Evolutionary conservation across 2,113 vertebrate genomes (phyloP).

Genomic region (Corvus moneduloides): DNA sequence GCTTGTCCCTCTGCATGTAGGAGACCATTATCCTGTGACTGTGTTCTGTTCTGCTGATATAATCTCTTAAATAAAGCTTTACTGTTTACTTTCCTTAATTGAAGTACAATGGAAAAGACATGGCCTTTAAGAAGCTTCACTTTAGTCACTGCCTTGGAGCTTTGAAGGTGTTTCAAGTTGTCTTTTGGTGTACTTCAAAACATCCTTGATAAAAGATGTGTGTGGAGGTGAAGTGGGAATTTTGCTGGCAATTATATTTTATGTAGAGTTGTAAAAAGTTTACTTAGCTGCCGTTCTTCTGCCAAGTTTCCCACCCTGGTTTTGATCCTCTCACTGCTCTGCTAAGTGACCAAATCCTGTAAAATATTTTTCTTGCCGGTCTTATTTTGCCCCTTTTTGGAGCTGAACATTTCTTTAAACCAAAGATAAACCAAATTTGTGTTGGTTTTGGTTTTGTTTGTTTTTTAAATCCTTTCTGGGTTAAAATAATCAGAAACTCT

Average conservation of each 20-base stretch:
- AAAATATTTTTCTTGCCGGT: neutral
- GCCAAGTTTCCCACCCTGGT: neutral
- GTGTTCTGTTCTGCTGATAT: slow-evolving; percentile 35
- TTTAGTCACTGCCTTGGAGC: slow-evolving; percentile 16
- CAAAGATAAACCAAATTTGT: neutral
- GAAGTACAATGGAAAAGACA: slow-evolving; percentile 39
- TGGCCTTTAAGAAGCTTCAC: neutral
- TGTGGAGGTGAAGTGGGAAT: neutral
- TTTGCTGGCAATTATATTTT: neutral
- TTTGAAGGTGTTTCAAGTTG: slow-evolving; percentile 54
- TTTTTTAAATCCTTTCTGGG: neutral
- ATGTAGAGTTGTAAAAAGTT: neutral
- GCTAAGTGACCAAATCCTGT: neutral
- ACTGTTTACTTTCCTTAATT: slow-evolving; percentile 59
- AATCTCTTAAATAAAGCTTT: slow-evolving; percentile 56
- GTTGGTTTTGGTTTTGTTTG: too few relatives aligned
- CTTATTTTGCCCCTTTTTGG: neutral
- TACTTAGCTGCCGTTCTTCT: neutral
- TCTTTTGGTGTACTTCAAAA: slow-evolving; percentile 56
- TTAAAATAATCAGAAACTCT: neutral
- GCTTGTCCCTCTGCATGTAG: slow-evolving; percentile 8
- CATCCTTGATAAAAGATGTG: neutral
- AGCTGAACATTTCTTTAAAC: neutral
- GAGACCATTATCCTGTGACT: slow-evolving; percentile 7
- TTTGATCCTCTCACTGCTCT: neutral